These are phyloP conservation scores for Coregonus sp. DNA, from an alignment of 2,797 vertebrate species.

Conservation along the genomic window DNA sequence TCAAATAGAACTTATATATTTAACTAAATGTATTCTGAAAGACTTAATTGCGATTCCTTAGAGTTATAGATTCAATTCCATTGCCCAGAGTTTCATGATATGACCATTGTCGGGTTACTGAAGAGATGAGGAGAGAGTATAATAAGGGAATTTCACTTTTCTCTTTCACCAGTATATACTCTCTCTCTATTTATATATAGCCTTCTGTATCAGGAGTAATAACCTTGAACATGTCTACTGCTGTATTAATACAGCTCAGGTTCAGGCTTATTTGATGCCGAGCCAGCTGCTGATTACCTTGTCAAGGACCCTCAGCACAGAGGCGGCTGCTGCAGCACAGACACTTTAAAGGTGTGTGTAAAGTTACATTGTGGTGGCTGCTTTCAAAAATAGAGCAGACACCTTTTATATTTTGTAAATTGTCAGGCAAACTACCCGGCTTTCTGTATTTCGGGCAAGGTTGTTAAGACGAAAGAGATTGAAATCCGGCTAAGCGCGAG, in stretches of 20 bases:
- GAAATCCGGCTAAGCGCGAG: constrained; percentile 13
- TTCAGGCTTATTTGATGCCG: constrained; percentile 59
- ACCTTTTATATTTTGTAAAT: constrained; percentile 52
- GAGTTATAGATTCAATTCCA: constrained; percentile 36
- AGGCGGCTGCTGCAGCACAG: constrained; percentile 29
- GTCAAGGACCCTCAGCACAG: constrained; percentile 61
- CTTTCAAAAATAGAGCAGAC: constrained; percentile 48
- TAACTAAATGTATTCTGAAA: constrained; percentile 16
- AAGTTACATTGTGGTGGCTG: constrained; percentile 28
- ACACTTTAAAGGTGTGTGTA: constrained; percentile 45
- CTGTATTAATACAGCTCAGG: constrained; percentile 67
- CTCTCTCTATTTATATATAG: constrained; percentile 17
- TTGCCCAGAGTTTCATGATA: constrained; percentile 42
- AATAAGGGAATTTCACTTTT: constrained; percentile 48
- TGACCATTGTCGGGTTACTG: constrained; percentile 45
- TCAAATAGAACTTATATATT: not conserved
- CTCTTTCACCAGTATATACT: constrained; percentile 38
- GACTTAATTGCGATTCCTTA: constrained; percentile 18
- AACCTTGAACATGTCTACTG: constrained; percentile 72
- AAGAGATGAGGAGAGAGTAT: constrained; percentile 42
- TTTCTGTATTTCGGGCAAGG: constrained; percentile 29
- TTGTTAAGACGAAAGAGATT: constrained; percentile 22
- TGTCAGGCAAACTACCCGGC: constrained; percentile 39
- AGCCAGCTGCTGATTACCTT: constrained; percentile 68
- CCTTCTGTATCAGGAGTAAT: constrained; percentile 64